Base-by-base conservation (phyloP, 2,888 invertebrate species). In the Microdon myrmicae region DNA sequence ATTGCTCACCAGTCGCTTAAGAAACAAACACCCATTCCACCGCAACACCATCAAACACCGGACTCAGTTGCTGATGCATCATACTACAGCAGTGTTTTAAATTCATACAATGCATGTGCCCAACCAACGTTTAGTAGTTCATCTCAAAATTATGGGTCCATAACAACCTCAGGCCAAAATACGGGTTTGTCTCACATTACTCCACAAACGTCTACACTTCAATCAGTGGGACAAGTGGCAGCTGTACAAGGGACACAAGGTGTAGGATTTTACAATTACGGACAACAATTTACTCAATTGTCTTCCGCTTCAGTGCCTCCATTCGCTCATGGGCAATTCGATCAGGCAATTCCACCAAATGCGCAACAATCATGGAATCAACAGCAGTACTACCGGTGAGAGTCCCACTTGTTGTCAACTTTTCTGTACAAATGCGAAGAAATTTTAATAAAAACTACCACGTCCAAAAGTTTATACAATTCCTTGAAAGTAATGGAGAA, bases 61-160 rank as follows among this genome's bases (percentile, higher is more conserved):
- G 77, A 77, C 31, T 69, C 75, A 1, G 75, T 77, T 12, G 77
- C 77, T 1, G 77, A 77, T 68, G 77, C 77, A 4, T 77, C 77
- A 2, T 77, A 77, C 47, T 77, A 77, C 55, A 77, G 77, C 53
- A 77, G 76, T 58, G 77, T 77, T 3, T 55, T 77, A 5, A 78
- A 73, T 25, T 75, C 77, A 0, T 77, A 77, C 41, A 75, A 72
- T 10, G 45, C 51, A 12, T 56, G 58, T 3, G 17, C 58, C 5
- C 58, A 58, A 17, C 39, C 45, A 13, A 19, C 22, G 3, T 64
- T 51, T 7, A 41, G 56, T 32, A 37, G 26, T 51, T 61, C 55
- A 1, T 10, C 39, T 8, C 61, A 58, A 7, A 58, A 32, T n/a
- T 64, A 64, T 20, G 64, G 51, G 3, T 41, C 64, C 6, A 22